These are phyloP conservation scores for Mesoligia furuncula DNA, from an alignment of 2,888 invertebrate species.

Conservation along the genomic window DNA sequence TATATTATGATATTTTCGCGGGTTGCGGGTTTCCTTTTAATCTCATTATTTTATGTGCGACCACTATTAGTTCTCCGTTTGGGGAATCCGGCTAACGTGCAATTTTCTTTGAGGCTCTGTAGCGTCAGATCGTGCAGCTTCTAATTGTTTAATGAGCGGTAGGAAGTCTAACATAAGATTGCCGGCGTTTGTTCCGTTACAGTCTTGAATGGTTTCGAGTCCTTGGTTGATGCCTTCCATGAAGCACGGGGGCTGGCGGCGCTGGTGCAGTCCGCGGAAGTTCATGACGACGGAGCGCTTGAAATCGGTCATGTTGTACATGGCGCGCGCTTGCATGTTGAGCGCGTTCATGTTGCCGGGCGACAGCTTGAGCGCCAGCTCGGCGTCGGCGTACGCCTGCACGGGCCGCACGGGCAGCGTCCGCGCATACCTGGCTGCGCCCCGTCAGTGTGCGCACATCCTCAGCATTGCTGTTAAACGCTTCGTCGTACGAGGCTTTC, in stretches of 20 bases:
- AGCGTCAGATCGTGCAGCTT: constrained; percentile 73
- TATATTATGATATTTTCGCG: no score
- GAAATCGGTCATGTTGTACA: constrained; percentile 88
- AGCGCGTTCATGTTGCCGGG: constrained; percentile 85
- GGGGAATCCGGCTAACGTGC: constrained; percentile 81
- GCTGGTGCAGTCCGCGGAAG: constrained; percentile 79
- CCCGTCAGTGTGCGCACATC: constrained; percentile 84
- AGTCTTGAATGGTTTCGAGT: constrained; percentile 86
- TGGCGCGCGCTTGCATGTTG: constrained; percentile 86
- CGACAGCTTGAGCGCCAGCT: constrained; percentile 83
- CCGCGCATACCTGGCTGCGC: constrained; percentile 85
- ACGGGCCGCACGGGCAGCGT: constrained; percentile 84
- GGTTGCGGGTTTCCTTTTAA: no score
- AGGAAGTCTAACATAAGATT: constrained; percentile 85
- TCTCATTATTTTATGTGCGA: no score
- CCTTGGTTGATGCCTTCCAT: constrained; percentile 87
- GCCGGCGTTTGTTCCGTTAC: constrained; percentile 84
- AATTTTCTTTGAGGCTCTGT: constrained; percentile 73
- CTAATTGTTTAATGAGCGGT: constrained; percentile 83
- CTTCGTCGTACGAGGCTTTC: constrained; percentile 85
- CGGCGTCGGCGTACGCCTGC: constrained; percentile 85
- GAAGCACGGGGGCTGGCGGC: constrained; percentile 85
- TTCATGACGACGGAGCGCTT: constrained; percentile 87
- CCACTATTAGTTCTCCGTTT: no score
- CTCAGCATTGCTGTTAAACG: constrained; percentile 78